A percentile compares a stretch with the other conserved stretches of the same genome.
Evolutionary conservation across 1,140 invertebrate genomes (phyloP).

Genomic region (Bathynomus jamesi): DNA sequence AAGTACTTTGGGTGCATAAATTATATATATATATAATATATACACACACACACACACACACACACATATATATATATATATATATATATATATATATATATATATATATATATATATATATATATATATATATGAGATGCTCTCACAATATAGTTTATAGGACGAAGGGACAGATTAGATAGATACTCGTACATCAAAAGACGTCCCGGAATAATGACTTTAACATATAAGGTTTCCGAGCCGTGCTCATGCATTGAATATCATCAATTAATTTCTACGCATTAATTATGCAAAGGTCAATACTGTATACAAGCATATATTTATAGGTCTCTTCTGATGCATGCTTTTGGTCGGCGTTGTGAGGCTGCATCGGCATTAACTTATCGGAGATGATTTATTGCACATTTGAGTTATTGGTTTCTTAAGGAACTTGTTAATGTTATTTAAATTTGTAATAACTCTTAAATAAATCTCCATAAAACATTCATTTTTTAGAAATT

Average conservation of each 20-base stretch:
- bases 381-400: no score
- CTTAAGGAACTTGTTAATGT: no score
- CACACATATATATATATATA: background rate
- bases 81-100: background rate
- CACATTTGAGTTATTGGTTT: no score
- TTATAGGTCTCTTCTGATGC: no score
- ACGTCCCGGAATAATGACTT: background rate
- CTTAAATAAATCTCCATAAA: no score
- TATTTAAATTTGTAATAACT: no score
- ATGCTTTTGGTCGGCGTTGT: no score
- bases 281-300: background rate
- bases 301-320: no score
- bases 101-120: background rate
- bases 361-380: no score
- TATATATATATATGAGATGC: background rate
- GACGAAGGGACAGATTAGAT: background rate
- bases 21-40: background rate
- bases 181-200: background rate
- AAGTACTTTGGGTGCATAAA: no score
- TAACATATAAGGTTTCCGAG: background rate
- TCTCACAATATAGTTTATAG: background rate
- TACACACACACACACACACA: background rate
- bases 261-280: background rate
- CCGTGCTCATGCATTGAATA: background rate
- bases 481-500: no score